Conservation (phyloP, 2,888 invertebrate species). For the Axea sp. region DNA sequence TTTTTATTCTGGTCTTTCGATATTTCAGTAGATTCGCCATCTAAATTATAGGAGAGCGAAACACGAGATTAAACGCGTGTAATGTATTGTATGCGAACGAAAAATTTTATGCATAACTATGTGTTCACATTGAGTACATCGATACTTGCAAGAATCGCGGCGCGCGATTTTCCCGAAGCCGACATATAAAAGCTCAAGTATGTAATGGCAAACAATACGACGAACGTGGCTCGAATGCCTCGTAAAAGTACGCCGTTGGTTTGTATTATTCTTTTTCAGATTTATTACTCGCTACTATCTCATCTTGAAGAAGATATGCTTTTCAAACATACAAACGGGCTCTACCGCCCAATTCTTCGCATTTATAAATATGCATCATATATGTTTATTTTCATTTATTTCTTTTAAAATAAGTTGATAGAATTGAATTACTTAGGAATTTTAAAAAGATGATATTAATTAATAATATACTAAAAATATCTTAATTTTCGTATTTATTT, state of each 20-base stretch:
- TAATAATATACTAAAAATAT: no score
- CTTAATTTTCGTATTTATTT: no score
- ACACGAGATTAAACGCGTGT: no score
- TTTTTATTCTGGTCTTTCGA: no score
- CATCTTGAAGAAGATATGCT: conserved; percentile 58
- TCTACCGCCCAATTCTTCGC: conserved; percentile 25
- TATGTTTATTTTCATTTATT: conserved; percentile 37
- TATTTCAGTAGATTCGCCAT: neutral
- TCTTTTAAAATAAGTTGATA: no score
- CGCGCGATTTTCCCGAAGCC: conserved; percentile 53
- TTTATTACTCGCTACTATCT: conserved; percentile 62
- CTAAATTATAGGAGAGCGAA: conserved; percentile 8
- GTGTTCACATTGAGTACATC: conserved; percentile 35
- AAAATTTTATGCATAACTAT: neutral
- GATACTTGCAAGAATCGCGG: conserved; percentile 55
- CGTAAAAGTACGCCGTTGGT: conserved; percentile 61
- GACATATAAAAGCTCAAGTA: conserved; percentile 60
- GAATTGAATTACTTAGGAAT: no score
- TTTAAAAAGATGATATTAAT: no score
- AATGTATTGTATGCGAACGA: conserved; percentile 4
- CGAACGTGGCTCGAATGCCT: conserved; percentile 62
- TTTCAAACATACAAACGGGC: conserved; percentile 55
- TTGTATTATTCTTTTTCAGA: conserved; percentile 59
- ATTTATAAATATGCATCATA: conserved; percentile 29
- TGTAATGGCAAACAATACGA: conserved; percentile 61